Base-by-base conservation (phyloP, 2,797 vertebrate genomes). In the Balearica regulorum region DNA sequence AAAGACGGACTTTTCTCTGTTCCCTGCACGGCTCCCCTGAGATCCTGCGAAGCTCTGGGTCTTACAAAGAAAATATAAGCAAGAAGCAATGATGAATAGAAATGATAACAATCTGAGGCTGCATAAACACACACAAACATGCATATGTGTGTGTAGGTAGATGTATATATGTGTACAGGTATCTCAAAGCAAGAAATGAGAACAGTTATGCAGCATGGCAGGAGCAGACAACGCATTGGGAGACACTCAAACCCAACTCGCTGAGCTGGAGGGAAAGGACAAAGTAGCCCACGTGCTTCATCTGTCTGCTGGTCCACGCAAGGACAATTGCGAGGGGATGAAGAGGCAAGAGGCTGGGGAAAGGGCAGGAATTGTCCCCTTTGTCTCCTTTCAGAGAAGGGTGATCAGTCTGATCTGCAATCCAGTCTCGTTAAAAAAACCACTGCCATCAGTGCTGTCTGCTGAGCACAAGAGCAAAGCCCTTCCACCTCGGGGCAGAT, bases 81-180 rank as follows among this genome's bases (percentile, higher is more conserved):
- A 76, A 92, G 48, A 94, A 91, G 22, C 1, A 4, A 22, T 35
- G 37, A n/a, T 54, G 43, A 87, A 73, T 4, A 92, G 49, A 75
- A 82, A 66, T 79, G 44, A 37, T 35, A 17, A n/a, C 41, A 58
- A 21, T 13, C 11, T n/a, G 62, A 35, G 0, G 2, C 35, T 41
- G 15, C 46, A 58, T 3, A 65, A 66, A n/a, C 20, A 29, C 18
- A 39, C 14, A 35, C 15, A 58, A 35, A 80, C 15, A 21, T 62
- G 11, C 28, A 4, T 54, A 16, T 33, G 4, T 0, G 0, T 48
- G 31, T 21, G 12, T 14, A 41, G 13, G n/a, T 60, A 78, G 57
- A 28, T 43, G 25, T 61, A 11, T 39, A 13, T 18, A 49, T 16
- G 6, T 9, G 64, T 58, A 37, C 7, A 39, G 11, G 7, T 24